Evolutionary conservation across 2,888 invertebrate genomes (phyloP).

Genomic region (Eulithis testata): DNA sequence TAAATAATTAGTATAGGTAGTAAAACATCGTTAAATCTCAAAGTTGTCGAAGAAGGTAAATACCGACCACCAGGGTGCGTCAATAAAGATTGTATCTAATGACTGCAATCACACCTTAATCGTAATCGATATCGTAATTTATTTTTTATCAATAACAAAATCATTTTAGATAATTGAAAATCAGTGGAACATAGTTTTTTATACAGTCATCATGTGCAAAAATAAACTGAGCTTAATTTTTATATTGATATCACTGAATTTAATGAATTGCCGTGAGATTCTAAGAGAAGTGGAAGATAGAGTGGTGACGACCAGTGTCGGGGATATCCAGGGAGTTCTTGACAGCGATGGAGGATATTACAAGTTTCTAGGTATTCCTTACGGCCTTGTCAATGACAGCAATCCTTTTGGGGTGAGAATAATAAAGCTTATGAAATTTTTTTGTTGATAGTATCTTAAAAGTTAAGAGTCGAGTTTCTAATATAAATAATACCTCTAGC

Average conservation of each 20-base stretch:
- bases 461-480: too few species aligned
- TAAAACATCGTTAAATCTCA: too few species aligned
- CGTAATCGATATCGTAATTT: background rate
- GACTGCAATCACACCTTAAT: background rate
- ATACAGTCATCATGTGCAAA: slow-evolving; percentile 16
- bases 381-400: slow-evolving; percentile 45
- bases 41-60: too few species aligned
- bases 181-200: background rate
- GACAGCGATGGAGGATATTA: slow-evolving; percentile 51
- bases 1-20: too few species aligned
- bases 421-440: too few species aligned
- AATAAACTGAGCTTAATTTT: slow-evolving; percentile 15
- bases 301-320: slow-evolving; percentile 50
- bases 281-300: background rate
- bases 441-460: too few species aligned
- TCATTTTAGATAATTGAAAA: background rate
- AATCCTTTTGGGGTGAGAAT: slow-evolving; percentile 57
- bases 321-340: slow-evolving; percentile 44
- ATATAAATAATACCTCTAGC: too few species aligned
- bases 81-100: too few species aligned
- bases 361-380: slow-evolving; percentile 58
- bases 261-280: slow-evolving; percentile 25
- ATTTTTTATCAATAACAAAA: background rate
- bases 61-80: too few species aligned
- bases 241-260: slow-evolving; percentile 15